Base-by-base conservation (phyloP, 1,140 invertebrate species). In the Orchesella cincta region DNA sequence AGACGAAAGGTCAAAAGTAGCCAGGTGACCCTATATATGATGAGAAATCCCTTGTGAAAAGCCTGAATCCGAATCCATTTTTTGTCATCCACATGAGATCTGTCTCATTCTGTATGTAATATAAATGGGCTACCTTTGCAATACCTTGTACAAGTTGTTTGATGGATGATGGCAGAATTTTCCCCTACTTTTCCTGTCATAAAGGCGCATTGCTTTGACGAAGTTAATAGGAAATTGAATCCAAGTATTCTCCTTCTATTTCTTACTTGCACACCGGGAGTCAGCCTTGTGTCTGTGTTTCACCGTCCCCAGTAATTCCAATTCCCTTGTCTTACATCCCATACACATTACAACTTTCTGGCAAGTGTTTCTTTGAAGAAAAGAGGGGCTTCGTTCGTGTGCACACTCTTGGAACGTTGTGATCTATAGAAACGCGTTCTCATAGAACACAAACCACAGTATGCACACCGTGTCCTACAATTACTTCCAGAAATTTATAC, bases 11-110 rank as follows among this genome's bases (percentile, higher is more conserved):
- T 67, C 62, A 67, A 67, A 67, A 67, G 62, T 67, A 67, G 26
- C 62, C 62, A 67, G 62, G 62, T 67, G 62, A 67, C 62, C 62
- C 62, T 57, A 57, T 57, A 57, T 57, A 33, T 67, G 62, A 67
- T 67, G 62, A n/a, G 62, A 67, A 67, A 67, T 67, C 62, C 62
- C 62, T 67, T 31, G 62, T 67, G 62, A 67, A 67, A 67, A 67
- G 62, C 29, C 23, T 12, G 62, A 67, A 67, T 67, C 62, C 62
- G 62, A 67, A 67, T 67, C 62, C 62, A 67, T 67, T 67, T 67
- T 67, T 67, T 67, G 62, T 67, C 62, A 67, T 67, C 62, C 62
- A 67, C 62, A 67, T 67, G 62, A 67, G 62, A 67, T 31, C 62
- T 67, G 62, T 67, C 62, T 67, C 62, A 67, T 33, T 67, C 62